Base-by-base conservation (phyloP, 2,888 invertebrate species). In the Hermodice carunculata region DNA sequence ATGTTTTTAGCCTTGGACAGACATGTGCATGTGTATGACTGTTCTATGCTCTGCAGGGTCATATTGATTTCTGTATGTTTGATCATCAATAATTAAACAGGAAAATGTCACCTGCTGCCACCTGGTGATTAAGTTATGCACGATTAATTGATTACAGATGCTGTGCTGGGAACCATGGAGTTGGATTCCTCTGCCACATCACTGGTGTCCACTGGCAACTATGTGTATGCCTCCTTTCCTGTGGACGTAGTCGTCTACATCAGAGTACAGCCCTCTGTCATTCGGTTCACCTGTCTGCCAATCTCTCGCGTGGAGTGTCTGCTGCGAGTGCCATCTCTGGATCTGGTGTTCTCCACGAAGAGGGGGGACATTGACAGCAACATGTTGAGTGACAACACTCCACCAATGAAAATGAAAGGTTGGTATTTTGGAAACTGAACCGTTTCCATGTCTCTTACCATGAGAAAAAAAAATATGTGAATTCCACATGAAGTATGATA, bases 171-270 rank as follows among this genome's bases (percentile, higher is more conserved):
- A 1, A 49, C 28, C 1, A 31, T 43, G 11, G 49, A 51, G 17
- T 58, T 64, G 57, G 66, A 61, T 44, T 49, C 58, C 26, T 57
- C 51, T n/a, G 66, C 64, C 31, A 67, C 66, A 34, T 70, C 67
- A n/a, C 65, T 71, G 46, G 66, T 69, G 19, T 66, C 64, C 14
- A 34, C 59, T 17, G 31, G 34, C 42, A 29, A 43, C 29, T 56
- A 59, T 44, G 53, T 40, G 77, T 60, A 60, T 11, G 29, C 93
- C 28, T 83, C 96, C 60, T 98, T 99, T 86, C 98, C 98, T 0
- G 97, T 99, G 0, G 98, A 99, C 87, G 97, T 99, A 28, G 94
- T 99, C 76, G 97, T 99, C 44, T 97, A 97, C 87, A 95, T 99
- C 88, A 95, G 96, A 86, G 97, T 98, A 92, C 96, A 75, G 62